A percentile compares a stretch with the other conserved stretches of the same genome.
phyloP scores from a whole-genome alignment of 30 jellyfish, hydroid and myxozoan species.

The Chrysaora quinquecirrha region DNA sequence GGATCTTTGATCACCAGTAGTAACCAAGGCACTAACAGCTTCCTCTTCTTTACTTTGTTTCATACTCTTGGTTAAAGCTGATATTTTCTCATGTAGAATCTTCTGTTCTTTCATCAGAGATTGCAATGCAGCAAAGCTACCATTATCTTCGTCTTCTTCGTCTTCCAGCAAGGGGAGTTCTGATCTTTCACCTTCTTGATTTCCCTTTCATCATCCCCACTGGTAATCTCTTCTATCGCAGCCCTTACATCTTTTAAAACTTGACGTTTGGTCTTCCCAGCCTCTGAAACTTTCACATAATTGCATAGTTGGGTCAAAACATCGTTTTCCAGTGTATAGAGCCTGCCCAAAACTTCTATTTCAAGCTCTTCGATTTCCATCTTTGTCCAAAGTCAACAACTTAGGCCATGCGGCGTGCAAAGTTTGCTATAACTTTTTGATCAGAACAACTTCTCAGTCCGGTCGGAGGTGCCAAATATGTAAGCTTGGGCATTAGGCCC shows the following conservation, averaged over 20 bases:
- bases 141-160: constrained; percentile 13
- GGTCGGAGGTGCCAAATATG: constrained; percentile 36
- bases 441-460: not conserved
- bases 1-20: no score
- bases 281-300: not conserved
- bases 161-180: constrained; percentile 32
- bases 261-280: constrained; percentile 24
- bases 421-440: not conserved
- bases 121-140: not conserved
- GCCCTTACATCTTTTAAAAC: constrained; percentile 22
- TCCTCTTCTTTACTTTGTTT: no score
- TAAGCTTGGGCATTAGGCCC: constrained; percentile 27
- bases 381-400: constrained; percentile 14
- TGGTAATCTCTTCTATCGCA: constrained; percentile 31
- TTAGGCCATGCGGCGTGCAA: constrained; percentile 18
- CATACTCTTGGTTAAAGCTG: constrained; percentile 15
- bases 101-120: constrained; percentile 4
- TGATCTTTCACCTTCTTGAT: constrained; percentile 5
- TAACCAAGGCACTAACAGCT: no score
- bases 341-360: constrained; percentile 23
- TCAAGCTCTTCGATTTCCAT: constrained; percentile 36
- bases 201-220: constrained; percentile 13
- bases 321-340: constrained; percentile 4
- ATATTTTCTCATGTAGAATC: not conserved
- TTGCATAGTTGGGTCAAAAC: constrained; percentile 21